These are phyloP conservation scores for Ailuropoda melanoleuca DNA, from an alignment of 2,113 vertebrate species.

Conservation along the genomic window DNA sequence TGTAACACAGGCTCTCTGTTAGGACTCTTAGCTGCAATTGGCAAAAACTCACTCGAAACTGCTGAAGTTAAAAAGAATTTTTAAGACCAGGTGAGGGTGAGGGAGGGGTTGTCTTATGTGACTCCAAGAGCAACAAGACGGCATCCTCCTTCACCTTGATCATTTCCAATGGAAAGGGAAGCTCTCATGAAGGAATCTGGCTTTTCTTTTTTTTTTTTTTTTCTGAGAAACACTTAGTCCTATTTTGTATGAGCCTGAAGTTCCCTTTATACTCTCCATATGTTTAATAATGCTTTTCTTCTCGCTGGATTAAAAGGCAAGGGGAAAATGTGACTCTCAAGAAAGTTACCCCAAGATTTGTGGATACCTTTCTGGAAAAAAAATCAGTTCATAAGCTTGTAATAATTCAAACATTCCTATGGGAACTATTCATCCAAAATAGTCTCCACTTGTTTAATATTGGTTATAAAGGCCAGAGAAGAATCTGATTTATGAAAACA, in stretches of 20 bases:
- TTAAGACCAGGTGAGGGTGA: neutral
- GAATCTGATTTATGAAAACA: neutral
- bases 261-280: neutral
- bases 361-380: neutral
- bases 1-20: neutral
- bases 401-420: neutral
- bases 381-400: neutral
- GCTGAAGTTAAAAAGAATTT: neutral
- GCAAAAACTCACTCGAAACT: neutral
- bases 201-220: neutral
- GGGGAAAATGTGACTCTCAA: neutral
- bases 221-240: neutral
- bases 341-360: neutral
- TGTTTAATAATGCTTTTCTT: neutral
- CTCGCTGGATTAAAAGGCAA: neutral
- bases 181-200: neutral
- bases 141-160: neutral
- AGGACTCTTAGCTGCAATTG: neutral
- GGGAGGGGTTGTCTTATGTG: neutral
- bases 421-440: slow-evolving; percentile 3
- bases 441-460: neutral
- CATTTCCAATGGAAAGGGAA: neutral
- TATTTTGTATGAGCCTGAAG: neutral
- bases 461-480: neutral
- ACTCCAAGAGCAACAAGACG: neutral